These are phyloP conservation scores for Tetropium fuscum DNA, from an alignment of 2,888 invertebrate genomes.

Conservation along the genomic window DNA sequence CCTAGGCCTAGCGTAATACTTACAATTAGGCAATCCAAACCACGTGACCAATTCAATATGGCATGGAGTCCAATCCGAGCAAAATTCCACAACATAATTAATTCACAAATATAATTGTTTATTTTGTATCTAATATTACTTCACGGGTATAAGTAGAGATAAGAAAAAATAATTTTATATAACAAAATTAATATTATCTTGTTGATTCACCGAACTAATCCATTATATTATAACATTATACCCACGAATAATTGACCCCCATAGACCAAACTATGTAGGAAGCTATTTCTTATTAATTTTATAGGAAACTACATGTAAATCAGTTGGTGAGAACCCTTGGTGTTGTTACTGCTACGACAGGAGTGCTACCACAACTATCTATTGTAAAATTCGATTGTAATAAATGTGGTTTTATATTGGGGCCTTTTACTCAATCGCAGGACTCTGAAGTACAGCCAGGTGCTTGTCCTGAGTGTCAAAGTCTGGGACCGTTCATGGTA, in stretches of 20 bases:
- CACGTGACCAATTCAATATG: too few relatives aligned
- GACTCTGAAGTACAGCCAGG: constrained; percentile 95
- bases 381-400: constrained; percentile 98
- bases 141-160: too few relatives aligned
- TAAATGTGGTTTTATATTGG: constrained; percentile 94
- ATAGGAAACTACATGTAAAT: constrained; percentile 87
- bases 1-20: too few relatives aligned
- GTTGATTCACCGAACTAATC: too few relatives aligned
- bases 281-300: constrained; percentile 19
- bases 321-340: constrained; percentile 94
- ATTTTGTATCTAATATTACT: too few relatives aligned
- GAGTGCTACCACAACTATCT: constrained; percentile 94
- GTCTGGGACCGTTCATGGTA: constrained; percentile 92
- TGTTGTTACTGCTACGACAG: constrained; percentile 96
- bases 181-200: too few relatives aligned
- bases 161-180: too few relatives aligned
- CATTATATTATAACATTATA: too few relatives aligned
- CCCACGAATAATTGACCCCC: too few relatives aligned
- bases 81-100: background rate
- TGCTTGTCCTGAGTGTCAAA: constrained; percentile 98
- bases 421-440: constrained; percentile 96
- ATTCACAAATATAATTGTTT: background rate
- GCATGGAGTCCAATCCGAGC: constrained; percentile 2
- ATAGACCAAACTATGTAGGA: too few relatives aligned
- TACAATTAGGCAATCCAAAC: too few relatives aligned